Evolutionary conservation across 2,797 vertebrate genomes (phyloP).

Genomic region (Ciconia nigra): DNA sequence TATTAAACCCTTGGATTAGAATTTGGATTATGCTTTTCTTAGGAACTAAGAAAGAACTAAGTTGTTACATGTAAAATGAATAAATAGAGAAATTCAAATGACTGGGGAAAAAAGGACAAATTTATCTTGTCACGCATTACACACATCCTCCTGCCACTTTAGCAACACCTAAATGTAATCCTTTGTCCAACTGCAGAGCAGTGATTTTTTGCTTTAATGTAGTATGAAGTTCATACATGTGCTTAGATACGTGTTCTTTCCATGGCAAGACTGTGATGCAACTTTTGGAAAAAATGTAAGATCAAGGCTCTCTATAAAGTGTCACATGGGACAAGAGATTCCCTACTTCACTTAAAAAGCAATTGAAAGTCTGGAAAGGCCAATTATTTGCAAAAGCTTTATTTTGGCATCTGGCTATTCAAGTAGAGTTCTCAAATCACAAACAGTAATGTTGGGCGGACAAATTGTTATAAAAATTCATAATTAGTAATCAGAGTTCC

Average conservation of each 20-base stretch:
- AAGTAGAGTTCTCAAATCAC: neutral
- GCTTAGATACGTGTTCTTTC: neutral
- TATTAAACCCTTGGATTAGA: neutral
- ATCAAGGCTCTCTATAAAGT: neutral
- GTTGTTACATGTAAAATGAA: neutral
- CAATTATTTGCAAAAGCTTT: neutral
- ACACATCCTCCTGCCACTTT: neutral
- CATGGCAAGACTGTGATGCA: neutral
- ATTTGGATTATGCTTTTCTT: neutral
- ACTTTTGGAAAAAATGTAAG: neutral
- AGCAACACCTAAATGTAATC: neutral
- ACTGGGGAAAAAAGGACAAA: neutral
- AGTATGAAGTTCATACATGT: neutral
- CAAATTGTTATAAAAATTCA: neutral
- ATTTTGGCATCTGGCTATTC: neutral
- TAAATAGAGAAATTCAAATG: neutral
- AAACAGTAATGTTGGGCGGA: neutral
- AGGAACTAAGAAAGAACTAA: neutral
- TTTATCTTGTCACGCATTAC: neutral
- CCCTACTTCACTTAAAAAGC: neutral
- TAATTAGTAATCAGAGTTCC: slow-evolving; percentile 19
- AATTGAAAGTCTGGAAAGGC: neutral
- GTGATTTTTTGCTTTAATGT: neutral
- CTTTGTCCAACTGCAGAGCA: neutral
- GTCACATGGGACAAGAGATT: neutral